phyloP scores from a whole-genome alignment of 2,888 invertebrate species.

The Tipula lateralis region DNA sequence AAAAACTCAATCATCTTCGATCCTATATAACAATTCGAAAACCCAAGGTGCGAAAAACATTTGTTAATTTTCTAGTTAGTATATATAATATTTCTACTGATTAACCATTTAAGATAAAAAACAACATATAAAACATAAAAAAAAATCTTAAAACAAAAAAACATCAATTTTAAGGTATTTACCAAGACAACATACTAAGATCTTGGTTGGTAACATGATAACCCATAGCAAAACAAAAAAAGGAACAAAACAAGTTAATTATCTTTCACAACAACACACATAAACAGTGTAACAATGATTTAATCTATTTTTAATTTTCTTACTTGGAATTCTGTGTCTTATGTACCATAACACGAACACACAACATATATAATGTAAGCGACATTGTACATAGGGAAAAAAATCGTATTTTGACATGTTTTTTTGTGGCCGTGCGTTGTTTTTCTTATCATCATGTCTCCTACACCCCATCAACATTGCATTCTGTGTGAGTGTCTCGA shows the following conservation, averaged over 20 bases:
- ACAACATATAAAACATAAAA: neutral
- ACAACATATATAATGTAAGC: neutral
- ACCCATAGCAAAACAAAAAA: constrained; percentile 7
- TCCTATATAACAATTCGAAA: neutral
- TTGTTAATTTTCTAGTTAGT: constrained; percentile 24
- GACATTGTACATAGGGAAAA: neutral
- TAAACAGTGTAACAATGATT: neutral
- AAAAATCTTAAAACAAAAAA: neutral
- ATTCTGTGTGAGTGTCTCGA: neutral
- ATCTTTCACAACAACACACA: neutral
- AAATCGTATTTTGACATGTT: constrained; percentile 19
- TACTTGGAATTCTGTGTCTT: constrained; percentile 11
- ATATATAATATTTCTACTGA: constrained; percentile 1
- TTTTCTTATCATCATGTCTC: constrained; percentile 11
- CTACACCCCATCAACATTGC: constrained; percentile 24
- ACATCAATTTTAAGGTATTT: constrained; percentile 19
- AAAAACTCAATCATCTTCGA: neutral
- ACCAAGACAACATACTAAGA: neutral
- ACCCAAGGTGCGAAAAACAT: constrained; percentile 6
- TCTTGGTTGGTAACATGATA: neutral
- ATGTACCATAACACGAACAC: neutral
- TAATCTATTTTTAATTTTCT: constrained; percentile 24
- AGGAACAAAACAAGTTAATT: constrained; percentile 24
- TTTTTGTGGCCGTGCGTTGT: constrained; percentile 3
- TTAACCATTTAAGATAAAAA: constrained; percentile 21